Evolutionary conservation across 1,140 invertebrate species (phyloP), one percentile per base, ranked within the genome.

Genomic region (Yoshiicerus persimilis): DNA sequence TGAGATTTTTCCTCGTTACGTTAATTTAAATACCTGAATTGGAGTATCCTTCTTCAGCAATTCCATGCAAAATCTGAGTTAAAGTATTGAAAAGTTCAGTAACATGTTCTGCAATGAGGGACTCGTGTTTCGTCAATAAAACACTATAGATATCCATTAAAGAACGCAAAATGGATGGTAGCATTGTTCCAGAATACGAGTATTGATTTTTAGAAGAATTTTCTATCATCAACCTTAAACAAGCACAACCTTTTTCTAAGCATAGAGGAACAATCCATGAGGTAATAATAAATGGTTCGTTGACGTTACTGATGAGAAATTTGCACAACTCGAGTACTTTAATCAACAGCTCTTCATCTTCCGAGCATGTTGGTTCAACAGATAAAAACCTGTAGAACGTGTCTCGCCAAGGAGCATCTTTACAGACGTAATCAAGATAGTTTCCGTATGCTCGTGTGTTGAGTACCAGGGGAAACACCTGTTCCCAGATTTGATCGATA

Each of bases 301-400:
- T 25, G 8, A 89, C 25, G 38, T 62, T 80, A 10, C 8, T 66
- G 9, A 91, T 23, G 3, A 89, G 27, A 23, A 86, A 91, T n/a
- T 66, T 34, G 16, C 89, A 85, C 2, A 91, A 36, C 23, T 91
- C 88, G 8, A 91, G 32, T 11, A 89, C 87, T 66, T 84, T 39
- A 10, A 86, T 75, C 0, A 90, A 66, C 20, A 91, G 56, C 11
- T 89, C 70, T 75, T 90, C 90, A 77, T 91, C 90, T 83, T 90
- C 89, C 0, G 38, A 13, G 36, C 66, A 86, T 4, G 89, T 90
- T 30, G 90, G 90, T 83, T 90, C 90, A n/a, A 91, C 88, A n/a
- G 87, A 91, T 34, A 91, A 66, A 87, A 90, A 91, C 36, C 89
- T 23, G 66, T 88, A 90, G 77, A 91, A 91, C 27, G 90, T 27